These are phyloP conservation scores for Colletes gigas DNA, from an alignment of 1,140 invertebrate genomes.

Conservation along the genomic window DNA sequence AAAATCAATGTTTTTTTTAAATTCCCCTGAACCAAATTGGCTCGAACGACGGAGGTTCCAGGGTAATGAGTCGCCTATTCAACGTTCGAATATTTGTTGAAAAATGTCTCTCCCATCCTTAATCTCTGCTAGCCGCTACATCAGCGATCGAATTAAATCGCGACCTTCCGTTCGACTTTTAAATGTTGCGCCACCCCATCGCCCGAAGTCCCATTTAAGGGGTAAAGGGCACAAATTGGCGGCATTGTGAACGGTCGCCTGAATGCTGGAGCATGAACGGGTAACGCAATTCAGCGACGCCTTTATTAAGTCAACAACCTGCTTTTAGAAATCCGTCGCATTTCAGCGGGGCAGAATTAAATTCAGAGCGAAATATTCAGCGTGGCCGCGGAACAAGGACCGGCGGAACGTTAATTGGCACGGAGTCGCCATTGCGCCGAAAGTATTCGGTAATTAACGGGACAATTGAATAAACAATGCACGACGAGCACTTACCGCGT, in stretches of 20 bases:
- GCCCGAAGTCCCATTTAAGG: neutral
- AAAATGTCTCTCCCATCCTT: too few relatives aligned
- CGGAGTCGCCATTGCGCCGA: neutral
- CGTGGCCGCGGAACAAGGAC: neutral
- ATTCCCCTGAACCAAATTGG: too few relatives aligned
- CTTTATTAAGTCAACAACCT: constrained; percentile 47
- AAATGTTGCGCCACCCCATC: neutral
- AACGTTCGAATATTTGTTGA: too few relatives aligned
- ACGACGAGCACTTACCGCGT: constrained; percentile 34
- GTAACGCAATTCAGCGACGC: constrained; percentile 15
- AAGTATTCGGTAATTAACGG: constrained; percentile 32
- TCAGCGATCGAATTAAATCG: neutral
- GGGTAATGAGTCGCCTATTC: too few relatives aligned
- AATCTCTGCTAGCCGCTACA: too few relatives aligned
- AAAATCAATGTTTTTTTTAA: too few relatives aligned
- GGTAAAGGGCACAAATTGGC: constrained; percentile 14
- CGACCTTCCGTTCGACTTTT: neutral
- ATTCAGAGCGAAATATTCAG: constrained; percentile 2
- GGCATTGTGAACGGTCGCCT: neutral
- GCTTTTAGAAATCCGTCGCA: constrained; percentile 31
- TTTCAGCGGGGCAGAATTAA: constrained; percentile 21
- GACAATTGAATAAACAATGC: neutral
- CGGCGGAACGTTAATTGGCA: constrained; percentile 25
- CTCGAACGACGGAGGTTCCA: too few relatives aligned
- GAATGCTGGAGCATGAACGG: constrained; percentile 8